Evolutionary conservation across 2,888 invertebrate genomes (phyloP).

Genomic region (Clistopyga incitator): DNA sequence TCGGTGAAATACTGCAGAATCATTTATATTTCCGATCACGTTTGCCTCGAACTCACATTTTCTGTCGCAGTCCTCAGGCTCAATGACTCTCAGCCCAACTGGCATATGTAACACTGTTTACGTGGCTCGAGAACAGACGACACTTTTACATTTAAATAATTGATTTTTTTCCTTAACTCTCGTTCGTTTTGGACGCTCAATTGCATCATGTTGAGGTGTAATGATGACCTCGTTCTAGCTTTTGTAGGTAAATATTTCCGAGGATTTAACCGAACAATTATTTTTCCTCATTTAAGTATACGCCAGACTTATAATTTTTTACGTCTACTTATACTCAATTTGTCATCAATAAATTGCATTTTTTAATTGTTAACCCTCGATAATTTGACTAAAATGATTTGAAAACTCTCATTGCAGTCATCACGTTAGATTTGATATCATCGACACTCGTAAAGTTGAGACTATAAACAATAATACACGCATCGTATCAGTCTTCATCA

Average conservation of each 20-base stretch:
- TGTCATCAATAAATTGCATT: no score
- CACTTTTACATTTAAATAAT: slow-evolving; percentile 56
- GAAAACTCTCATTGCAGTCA: no score
- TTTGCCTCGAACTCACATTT: slow-evolving; percentile 17
- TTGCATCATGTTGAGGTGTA: slow-evolving; percentile 30
- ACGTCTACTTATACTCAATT: no score
- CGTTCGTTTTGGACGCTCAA: slow-evolving; percentile 7
- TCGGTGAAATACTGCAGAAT: neutral
- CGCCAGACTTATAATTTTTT: no score
- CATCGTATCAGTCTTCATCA: no score
- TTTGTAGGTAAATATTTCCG: neutral
- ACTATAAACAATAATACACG: no score
- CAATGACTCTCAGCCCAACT: slow-evolving; percentile 14
- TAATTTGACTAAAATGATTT: no score
- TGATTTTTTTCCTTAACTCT: slow-evolving; percentile 42
- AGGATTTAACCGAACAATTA: neutral
- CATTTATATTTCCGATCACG: slow-evolving; percentile 34
- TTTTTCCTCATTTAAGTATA: neutral
- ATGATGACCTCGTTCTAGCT: slow-evolving; percentile 52
- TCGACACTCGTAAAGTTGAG: no score
- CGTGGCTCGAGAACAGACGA: neutral
- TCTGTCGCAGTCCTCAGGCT: slow-evolving; percentile 8
- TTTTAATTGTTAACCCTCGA: no score
- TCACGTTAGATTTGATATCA: no score
- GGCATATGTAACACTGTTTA: neutral